Percentiles rank a stretch among this genome's conserved stretches.
Evolutionary conservation across 1,140 invertebrate species (phyloP).

Genomic region (Bombus polaris): DNA sequence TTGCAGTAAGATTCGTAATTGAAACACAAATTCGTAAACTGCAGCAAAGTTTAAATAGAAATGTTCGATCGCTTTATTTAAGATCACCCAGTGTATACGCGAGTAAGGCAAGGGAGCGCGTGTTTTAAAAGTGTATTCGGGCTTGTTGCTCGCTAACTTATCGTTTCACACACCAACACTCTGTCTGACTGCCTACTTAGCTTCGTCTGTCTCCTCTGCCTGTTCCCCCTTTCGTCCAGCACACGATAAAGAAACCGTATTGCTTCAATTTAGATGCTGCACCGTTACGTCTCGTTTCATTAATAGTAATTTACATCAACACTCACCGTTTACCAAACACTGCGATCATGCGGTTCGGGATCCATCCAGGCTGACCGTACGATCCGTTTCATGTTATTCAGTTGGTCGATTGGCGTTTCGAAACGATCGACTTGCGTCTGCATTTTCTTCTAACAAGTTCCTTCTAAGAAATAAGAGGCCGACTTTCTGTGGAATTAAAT

Average conservation of each 20-base stretch:
- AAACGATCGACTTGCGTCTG: not conserved
- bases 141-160: constrained; percentile 51
- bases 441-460: not conserved
- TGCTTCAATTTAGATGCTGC: constrained; percentile 42
- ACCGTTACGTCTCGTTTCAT: constrained; percentile 41
- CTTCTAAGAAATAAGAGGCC: not conserved
- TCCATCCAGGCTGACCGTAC: not conserved
- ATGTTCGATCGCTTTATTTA: not conserved
- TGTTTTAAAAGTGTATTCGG: constrained; percentile 22
- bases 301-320: constrained; percentile 44
- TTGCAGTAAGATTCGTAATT: no score
- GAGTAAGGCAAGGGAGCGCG: not conserved
- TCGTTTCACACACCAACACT: constrained; percentile 40
- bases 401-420: not conserved
- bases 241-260: constrained; percentile 41
- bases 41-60: not conserved
- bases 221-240: not conserved
- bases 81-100: not conserved
- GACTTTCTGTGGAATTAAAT: not conserved
- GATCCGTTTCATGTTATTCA: not conserved
- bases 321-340: constrained; percentile 2
- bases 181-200: constrained; percentile 22
- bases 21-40: not conserved
- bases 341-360: not conserved
- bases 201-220: constrained; percentile 9